Evolutionary conservation across 1,140 invertebrate species (phyloP).

Genomic region (Brachionus koreanus): DNA sequence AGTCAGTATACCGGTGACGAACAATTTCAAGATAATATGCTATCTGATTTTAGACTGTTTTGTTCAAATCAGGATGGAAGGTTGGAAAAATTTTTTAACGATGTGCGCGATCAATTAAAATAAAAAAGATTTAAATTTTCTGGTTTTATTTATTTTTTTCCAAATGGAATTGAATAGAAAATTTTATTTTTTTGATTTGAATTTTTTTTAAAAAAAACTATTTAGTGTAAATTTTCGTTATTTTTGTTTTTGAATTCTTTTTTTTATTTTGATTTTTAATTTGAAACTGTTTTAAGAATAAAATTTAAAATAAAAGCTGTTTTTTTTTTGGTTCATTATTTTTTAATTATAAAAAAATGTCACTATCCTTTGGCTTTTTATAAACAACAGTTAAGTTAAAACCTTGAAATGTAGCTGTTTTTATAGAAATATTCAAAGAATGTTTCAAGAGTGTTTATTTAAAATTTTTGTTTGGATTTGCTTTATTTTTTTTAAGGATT

Average conservation of each 20-base stretch:
- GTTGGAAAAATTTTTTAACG: constrained; percentile 71
- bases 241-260: neutral
- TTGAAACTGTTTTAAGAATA: neutral
- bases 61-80: constrained; percentile 79
- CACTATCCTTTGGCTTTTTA: neutral
- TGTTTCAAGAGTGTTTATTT: neutral
- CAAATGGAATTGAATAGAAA: neutral
- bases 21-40: constrained; percentile 71
- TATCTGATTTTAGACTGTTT: constrained; percentile 85
- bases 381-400: neutral
- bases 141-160: neutral
- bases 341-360: neutral
- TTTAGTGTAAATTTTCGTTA: neutral
- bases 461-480: neutral
- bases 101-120: constrained; percentile 58
- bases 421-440: neutral
- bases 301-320: neutral
- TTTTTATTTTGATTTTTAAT: neutral
- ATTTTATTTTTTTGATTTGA: constrained; percentile 2
- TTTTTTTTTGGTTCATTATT: neutral
- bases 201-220: neutral
- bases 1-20: constrained; percentile 74
- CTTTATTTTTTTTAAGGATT: neutral
- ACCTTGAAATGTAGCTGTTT: neutral
- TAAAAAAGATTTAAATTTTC: neutral